These are phyloP conservation scores for Isotomurus palustris DNA, from an alignment of 2,888 invertebrate species.

Conservation along the genomic window DNA sequence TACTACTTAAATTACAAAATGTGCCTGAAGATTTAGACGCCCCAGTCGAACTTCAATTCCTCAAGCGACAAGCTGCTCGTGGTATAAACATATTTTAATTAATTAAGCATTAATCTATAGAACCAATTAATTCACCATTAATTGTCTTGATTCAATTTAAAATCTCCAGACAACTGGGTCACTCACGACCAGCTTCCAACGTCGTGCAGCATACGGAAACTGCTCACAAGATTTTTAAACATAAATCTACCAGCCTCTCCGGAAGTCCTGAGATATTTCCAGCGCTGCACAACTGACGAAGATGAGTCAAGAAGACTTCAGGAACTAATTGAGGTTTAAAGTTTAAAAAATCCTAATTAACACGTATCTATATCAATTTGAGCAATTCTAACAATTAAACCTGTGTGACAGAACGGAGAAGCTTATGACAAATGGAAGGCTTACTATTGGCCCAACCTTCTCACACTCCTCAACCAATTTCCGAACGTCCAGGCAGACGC, in stretches of 20 bases:
- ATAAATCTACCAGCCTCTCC: conserved; percentile 86
- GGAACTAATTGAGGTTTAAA: conserved; percentile 64
- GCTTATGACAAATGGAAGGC: conserved; percentile 92
- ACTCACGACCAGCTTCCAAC: conserved; percentile 78
- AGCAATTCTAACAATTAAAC: too few species aligned
- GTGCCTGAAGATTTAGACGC: neutral
- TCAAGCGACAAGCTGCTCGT: too few species aligned
- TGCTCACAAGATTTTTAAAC: conserved; percentile 77
- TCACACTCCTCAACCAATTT: conserved; percentile 82
- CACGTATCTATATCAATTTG: neutral
- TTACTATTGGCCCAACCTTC: conserved; percentile 73
- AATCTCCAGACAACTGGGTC: conserved; percentile 72
- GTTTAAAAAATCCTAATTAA: neutral
- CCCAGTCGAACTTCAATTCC: neutral
- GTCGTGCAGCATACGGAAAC: conserved; percentile 65
- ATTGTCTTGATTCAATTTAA: neutral
- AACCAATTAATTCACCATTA: too few species aligned
- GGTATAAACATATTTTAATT: too few species aligned
- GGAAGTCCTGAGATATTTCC: conserved; percentile 75
- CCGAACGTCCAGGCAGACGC: conserved; percentile 76
- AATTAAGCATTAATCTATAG: conserved; percentile 79
- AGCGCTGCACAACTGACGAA: conserved; percentile 69
- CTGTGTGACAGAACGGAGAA: conserved; percentile 72
- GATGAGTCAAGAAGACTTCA: conserved; percentile 68
- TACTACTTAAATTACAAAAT: neutral